Evolutionary conservation across 1,140 invertebrate species (phyloP), one percentile per base, ranked within the genome.

Genomic region (Platyscapa corneri): DNA sequence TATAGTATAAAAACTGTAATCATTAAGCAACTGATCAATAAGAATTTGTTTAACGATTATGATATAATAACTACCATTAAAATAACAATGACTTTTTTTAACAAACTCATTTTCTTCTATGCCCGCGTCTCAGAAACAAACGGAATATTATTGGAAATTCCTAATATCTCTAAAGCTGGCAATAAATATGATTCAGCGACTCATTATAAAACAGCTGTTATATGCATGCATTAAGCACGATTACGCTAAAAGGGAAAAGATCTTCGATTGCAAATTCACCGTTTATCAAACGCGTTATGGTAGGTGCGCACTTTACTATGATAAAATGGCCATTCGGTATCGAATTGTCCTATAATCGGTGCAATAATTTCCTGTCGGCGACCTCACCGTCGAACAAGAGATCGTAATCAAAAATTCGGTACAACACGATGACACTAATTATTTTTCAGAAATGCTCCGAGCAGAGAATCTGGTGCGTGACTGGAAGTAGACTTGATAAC

Each of bases 341-440:
- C 7, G 32, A 42, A 42, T 65, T 67, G 10, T n/a, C 16, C 60
- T 6, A 37, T 30, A 70, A 78, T 64, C 30, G 30, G 32, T 10
- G 3, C 32, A 46, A 5, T 42, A 14, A 37, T 20, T 8, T 70
- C 18, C 8, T 23, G 20, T 34, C 10, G 3, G 3, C 3, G 1
- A 37, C 20, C 10, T 70, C 16, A 20, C 32, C 16, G 37, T 18
- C 14, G 37, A 42, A 42, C 30, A 32, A 32, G 30, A 53, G 46
- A 56, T 34, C 6, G 12, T 6, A 49, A 20, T 77, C 46, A 5
- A 46, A 27, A 14, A 34, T 1, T 3, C 1, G 3, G 64, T 60
- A 79, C 20, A 70, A 2, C 16, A 34, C 70, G 78, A 72, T 37
- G 14, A 76, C 23, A 42, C 75, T 83, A 83, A 83, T 84, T 84